These are phyloP conservation scores for Drosophila tripunctata DNA, from an alignment of 2,888 invertebrate species.

Conservation along the genomic window DNA sequence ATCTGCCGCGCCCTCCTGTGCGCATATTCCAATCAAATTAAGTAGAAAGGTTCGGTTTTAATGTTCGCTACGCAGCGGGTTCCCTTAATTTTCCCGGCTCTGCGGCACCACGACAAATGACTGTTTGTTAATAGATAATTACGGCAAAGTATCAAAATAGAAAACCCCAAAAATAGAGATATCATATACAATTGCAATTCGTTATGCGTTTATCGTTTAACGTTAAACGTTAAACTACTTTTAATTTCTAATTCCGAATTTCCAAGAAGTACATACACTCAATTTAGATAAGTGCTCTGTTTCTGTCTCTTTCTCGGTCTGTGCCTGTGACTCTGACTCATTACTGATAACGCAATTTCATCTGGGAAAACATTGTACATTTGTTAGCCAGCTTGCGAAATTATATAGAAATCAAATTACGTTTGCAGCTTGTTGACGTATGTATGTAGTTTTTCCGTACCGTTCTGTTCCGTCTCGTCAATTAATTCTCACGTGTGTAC, in stretches of 20 bases:
- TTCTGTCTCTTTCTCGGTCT: no score
- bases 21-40: slow-evolving; percentile 78
- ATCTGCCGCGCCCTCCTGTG: slow-evolving; percentile 21
- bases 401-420: neutral
- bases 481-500: neutral
- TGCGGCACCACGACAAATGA: neutral
- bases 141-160: neutral
- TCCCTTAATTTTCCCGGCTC: neutral
- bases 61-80: slow-evolving; percentile 12
- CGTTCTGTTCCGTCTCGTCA: neutral
- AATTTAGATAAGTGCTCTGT: neutral
- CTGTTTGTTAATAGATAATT: slow-evolving; percentile 36
- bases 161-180: neutral
- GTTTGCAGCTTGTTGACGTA: neutral
- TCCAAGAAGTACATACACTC: neutral
- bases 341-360: neutral
- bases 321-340: no score
- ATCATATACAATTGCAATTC: neutral
- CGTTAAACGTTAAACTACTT: neutral
- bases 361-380: neutral
- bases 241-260: neutral
- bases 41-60: slow-evolving; percentile 69
- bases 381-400: neutral
- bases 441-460: neutral
- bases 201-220: no score